Base-by-base conservation (phyloP, 2,888 invertebrate genomes). In the Calliscelio sp. region DNA sequence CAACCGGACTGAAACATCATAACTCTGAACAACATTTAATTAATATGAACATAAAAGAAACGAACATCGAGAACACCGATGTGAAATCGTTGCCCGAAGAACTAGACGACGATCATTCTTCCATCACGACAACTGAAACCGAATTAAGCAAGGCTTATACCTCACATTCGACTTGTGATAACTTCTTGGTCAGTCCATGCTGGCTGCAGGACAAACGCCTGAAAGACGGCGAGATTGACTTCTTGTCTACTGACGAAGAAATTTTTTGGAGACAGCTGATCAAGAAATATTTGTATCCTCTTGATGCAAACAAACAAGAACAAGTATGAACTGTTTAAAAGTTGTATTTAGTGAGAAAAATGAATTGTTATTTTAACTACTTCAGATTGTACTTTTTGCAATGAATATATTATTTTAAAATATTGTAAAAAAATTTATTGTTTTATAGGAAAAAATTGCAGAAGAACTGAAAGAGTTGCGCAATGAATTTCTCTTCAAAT, bases 211-310 rank as follows among this genome's bases (percentile, higher is more conserved):
- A 97, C 88, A 94, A 95, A 22, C 94, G 94, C 25, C 92, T 97
- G 11, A 94, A 94, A 55, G 94, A 95, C 81, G 96, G 96, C 0
- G 95, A 95, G 61, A 94, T 96, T 1, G 95, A 95, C 44, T 95
- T 95, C 88, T 93, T 98, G 46, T 93, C 95, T 0, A 94, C 95
- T 14, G 93, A 94, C 49, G 97, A 98, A 92, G 94, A 95, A 61
- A 93, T 93, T 20, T 98, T 98, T 93, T 98, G 97, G 97, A 94
- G 94, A 73, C 95, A 96, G 66, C 93, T 98, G 66, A 95, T 98
- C 68, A 95, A 95, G 55, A 95, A 95, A 89, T 97, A 98, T 92
- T 94, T 98, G 20, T 94, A 95, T 88, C 97, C 97, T 0, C 94
- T 97, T 63, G 95, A 95, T 85, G 65, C 25, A 51, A 95, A 96